Percentiles rank a stretch among this genome's conserved stretches.
These are phyloP conservation scores for Acanthosepion esculentum DNA, from an alignment of 2,888 invertebrate genomes.

Conservation along the genomic window DNA sequence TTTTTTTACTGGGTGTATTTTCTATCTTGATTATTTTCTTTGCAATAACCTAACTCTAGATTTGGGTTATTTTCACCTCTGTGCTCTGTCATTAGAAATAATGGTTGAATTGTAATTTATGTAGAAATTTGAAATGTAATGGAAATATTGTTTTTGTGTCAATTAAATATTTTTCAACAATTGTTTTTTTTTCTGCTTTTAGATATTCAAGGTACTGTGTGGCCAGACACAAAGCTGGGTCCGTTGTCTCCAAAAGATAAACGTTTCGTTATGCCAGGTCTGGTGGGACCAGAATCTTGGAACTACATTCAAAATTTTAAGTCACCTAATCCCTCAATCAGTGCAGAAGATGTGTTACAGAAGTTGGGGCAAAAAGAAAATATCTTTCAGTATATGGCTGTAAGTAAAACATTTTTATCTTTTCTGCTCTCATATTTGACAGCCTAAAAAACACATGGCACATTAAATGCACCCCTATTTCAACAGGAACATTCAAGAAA, in stretches of 20 bases:
- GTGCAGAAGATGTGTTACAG: conserved; percentile 2
- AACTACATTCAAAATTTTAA: background rate
- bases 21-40: too few relatives aligned
- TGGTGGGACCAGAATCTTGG: conserved; percentile 57
- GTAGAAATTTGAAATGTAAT: background rate
- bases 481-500: too few relatives aligned
- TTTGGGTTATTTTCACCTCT: too few relatives aligned
- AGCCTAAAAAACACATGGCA: too few relatives aligned
- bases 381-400: background rate
- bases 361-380: background rate
- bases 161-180: background rate
- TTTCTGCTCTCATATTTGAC: background rate
- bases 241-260: conserved; percentile 66
- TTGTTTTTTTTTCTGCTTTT: background rate
- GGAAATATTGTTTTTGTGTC: background rate
- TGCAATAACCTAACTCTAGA: too few relatives aligned
- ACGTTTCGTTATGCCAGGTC: conserved; percentile 69
- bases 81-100: too few relatives aligned
- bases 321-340: conserved; percentile 39
- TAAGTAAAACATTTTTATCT: background rate
- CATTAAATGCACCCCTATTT: too few relatives aligned
- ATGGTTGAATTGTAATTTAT: background rate
- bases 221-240: conserved; percentile 67
- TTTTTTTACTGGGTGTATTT: too few relatives aligned
- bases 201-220: conserved; percentile 53